These are phyloP conservation scores for Nebria ingens DNA, from an alignment of 1,140 invertebrate genomes.

Conservation along the genomic window DNA sequence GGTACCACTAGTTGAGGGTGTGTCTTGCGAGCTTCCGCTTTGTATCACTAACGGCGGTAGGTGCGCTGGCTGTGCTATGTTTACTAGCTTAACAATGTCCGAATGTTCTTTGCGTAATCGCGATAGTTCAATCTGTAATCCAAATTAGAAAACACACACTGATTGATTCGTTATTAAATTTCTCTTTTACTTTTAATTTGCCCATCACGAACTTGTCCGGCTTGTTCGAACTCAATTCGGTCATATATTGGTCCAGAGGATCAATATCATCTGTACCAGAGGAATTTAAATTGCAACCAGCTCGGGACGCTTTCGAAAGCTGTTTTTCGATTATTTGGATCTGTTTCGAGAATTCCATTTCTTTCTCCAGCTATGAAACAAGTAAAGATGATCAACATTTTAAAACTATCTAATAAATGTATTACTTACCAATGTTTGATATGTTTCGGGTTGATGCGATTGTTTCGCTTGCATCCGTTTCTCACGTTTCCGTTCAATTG, in stretches of 20 bases:
- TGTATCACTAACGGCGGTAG: constrained; percentile 42
- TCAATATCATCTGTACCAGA: constrained; percentile 40
- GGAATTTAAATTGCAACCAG: constrained; percentile 19
- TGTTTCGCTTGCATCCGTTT: constrained; percentile 62
- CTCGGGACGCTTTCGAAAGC: constrained; percentile 40
- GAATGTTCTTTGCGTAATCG: constrained; percentile 59
- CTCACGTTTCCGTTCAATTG: constrained; percentile 78
- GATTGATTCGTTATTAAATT: constrained; percentile 9
- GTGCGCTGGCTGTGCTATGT: constrained; percentile 64
- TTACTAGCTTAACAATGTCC: constrained; percentile 57
- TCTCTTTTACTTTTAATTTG: constrained; percentile 35
- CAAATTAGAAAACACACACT: constrained; percentile 11
- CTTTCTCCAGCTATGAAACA: constrained; percentile 51
- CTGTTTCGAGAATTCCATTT: constrained; percentile 45
- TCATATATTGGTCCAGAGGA: constrained; percentile 65
- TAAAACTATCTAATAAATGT: constrained; percentile 11
- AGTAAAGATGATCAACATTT: constrained; percentile 6
- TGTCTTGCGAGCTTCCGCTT: neutral
- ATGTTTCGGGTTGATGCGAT: constrained; percentile 56
- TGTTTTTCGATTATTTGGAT: constrained; percentile 48
- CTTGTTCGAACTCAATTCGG: constrained; percentile 38
- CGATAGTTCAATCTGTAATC: constrained; percentile 46
- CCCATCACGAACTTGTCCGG: constrained; percentile 40
- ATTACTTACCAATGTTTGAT: constrained; percentile 61
- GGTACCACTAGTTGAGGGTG: neutral